Conservation (phyloP, 1,140 invertebrate genomes). For the Idris sp. region DNA sequence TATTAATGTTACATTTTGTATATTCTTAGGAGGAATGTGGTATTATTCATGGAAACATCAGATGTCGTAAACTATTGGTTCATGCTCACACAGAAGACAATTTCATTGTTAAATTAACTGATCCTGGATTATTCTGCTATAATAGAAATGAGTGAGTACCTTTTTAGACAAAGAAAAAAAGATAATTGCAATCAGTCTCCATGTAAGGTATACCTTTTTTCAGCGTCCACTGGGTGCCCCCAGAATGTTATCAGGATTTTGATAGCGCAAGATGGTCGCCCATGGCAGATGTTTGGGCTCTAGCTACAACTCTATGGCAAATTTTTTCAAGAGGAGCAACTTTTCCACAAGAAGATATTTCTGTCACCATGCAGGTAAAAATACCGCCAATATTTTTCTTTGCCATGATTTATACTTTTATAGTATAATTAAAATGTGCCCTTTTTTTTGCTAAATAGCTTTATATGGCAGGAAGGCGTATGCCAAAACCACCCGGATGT, state of each 20-base stretch:
- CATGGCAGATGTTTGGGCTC: constrained; percentile 91
- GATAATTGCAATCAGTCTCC: no score
- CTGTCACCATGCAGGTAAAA: constrained; percentile 71
- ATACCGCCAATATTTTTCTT: no score
- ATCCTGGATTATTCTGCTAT: constrained; percentile 83
- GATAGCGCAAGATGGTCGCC: constrained; percentile 81
- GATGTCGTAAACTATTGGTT: constrained; percentile 90
- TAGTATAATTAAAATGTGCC: constrained; percentile 7
- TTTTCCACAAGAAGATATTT: constrained; percentile 64
- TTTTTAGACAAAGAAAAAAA: no score
- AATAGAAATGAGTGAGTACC: constrained; percentile 82
- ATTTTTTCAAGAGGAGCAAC: constrained; percentile 88
- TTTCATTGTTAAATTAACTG: constrained; percentile 87
- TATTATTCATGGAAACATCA: constrained; percentile 90
- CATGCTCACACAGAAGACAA: constrained; percentile 82
- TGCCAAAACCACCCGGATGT: constrained; percentile 87
- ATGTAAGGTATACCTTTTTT: background rate
- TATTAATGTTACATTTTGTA: constrained; percentile 1
- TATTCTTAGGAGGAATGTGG: constrained; percentile 83
- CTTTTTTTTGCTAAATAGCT: constrained; percentile 76
- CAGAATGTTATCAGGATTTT: constrained; percentile 86
- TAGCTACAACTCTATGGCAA: constrained; percentile 93
- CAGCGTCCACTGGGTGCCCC: constrained; percentile 91
- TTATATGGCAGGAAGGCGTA: constrained; percentile 84
- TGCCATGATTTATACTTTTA: no score